Evolutionary conservation across 2,797 vertebrate species (phyloP).

Genomic region (Xyrichtys novacula): DNA sequence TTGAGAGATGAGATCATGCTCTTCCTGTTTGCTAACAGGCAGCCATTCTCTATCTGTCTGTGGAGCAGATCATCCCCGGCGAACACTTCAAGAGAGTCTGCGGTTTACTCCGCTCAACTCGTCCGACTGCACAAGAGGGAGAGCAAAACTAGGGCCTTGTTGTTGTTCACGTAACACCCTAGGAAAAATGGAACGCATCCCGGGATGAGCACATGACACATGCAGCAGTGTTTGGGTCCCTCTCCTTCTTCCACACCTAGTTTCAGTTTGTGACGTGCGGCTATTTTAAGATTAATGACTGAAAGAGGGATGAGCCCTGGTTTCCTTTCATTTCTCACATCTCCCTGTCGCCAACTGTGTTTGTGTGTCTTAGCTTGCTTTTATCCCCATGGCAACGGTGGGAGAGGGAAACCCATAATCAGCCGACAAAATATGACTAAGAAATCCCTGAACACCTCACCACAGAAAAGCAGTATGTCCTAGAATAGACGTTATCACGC

Average conservation of each 20-base stretch:
- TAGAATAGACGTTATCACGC: constrained; percentile 52
- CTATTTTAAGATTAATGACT: constrained; percentile 68
- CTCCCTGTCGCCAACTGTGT: constrained; percentile 51
- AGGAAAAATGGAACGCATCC: constrained; percentile 25
- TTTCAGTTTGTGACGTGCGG: constrained; percentile 34
- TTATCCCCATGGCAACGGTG: constrained; percentile 70
- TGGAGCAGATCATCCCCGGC: constrained; percentile 28
- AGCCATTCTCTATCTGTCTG: constrained; percentile 18
- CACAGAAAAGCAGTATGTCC: constrained; percentile 35
- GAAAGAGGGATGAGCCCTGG: constrained; percentile 64
- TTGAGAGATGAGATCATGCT: constrained; percentile 38
- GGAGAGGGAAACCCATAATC: constrained; percentile 75
- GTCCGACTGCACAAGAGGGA: constrained; percentile 22
- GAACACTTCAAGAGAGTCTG: constrained; percentile 17
- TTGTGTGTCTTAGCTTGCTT: constrained; percentile 69
- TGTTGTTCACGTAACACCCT: constrained; percentile 24
- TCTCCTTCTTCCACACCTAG: constrained; percentile 44
- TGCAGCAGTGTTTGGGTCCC: constrained; percentile 10
- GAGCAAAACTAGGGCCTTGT: not conserved
- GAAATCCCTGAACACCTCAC: constrained; percentile 55
- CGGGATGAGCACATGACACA: not conserved
- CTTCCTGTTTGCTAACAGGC: constrained; percentile 34
- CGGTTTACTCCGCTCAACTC: constrained; percentile 15
- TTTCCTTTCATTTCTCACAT: constrained; percentile 71
- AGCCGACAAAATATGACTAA: constrained; percentile 64